Base-by-base conservation (phyloP, 2,797 vertebrate genomes). In the Sitta carolinensis region DNA sequence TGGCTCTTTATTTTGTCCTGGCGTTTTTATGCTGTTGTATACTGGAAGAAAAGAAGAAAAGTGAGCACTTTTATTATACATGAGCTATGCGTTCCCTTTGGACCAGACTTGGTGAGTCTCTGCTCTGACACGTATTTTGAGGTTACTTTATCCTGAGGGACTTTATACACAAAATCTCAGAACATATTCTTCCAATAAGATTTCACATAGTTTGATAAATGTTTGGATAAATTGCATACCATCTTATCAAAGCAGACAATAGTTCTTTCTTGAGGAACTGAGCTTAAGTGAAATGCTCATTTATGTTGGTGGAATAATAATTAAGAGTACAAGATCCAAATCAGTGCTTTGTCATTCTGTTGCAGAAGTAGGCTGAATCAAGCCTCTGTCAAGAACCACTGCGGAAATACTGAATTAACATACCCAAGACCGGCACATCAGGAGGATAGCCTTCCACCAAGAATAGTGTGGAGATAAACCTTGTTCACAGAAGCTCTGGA, bases 261-360 rank as follows among this genome's bases (percentile, higher is more conserved):
- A 78, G 54, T 51, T 90, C 59, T 86, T 94, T 95, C 47, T 86
- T 43, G 66, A 68, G 55, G 29, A 90, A 58, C 27, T 10, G n/a
- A 86, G 38, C 38, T 90, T 68, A 86, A 93, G 76, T 81, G 59
- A 90, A 92, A 69, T 68, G 32, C 20, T 89, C 16, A 23, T 85
- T 90, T 93, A 68, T 68, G 32, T 83, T 88, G 34, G 64, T 81
- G 73, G 50, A 75, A 81, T 92, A 84, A 73, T 92, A 93, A 88
- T 88, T 85, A 93, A 66, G 69, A 69, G 30, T 68, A 42, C 74
- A 93, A 68, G 66, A 89, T 84, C 70, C 81, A 82, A 82, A 92
- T 82, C 70, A 84, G 69, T 62, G 32, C 52, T 78, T 92, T 94
- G 58, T 77, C 90, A 42, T 51, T 81, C 45, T 87, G 8, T 61